Base-by-base conservation (phyloP, 2,797 vertebrate species). In the Lates japonicus region DNA sequence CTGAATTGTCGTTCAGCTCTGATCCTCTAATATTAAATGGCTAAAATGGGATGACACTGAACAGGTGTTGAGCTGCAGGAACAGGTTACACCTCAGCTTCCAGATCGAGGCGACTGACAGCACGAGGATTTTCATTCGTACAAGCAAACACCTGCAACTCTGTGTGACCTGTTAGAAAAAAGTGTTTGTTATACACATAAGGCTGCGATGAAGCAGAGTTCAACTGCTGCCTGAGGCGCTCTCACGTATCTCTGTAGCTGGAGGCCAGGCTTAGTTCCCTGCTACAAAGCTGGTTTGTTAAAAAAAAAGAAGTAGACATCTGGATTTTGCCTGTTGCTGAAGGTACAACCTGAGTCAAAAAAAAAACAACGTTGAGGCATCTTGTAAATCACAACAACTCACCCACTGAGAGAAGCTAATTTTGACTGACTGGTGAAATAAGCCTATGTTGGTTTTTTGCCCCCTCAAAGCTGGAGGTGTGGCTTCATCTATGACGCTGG, bases 351-450 rank as follows among this genome's bases (percentile, higher is more conserved):
- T 63, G 55, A 4, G 57, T 71, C 55, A 72, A 29, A n/a, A 82
- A 74, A 67, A 72, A 29, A n/a, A 82, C 72, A 67, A 66, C 17
- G n/a, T 60, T 42, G 2, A n/a, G 3, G 5, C 22, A 11, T 62
- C 49, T 44, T 71, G 75, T 61, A 78, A 82, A 76, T 59, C 48
- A 52, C 64, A 4, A 51, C 31, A 70, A 77, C 49, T 49, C 39
- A 31, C 13, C 0, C n/a, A 48, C 22, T 20, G 33, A 72, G 16
- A 8, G 69, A 14, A 39, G 39, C 65, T 29, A 33, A 74, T 63
- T 70, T 66, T 58, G 71, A 62, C 57, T 35, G 60, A 67, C 42
- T 67, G 70, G 41, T 64, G 58, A 69, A 81, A 85, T 16, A 4
- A 67, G 44, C 19, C 0, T n/a, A 10, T 29, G 25, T 29, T 29